A percentile compares a stretch with the other conserved stretches of the same genome.
Conservation (phyloP, 1,140 invertebrate species). For the Cryptotermes secundus region DNA sequence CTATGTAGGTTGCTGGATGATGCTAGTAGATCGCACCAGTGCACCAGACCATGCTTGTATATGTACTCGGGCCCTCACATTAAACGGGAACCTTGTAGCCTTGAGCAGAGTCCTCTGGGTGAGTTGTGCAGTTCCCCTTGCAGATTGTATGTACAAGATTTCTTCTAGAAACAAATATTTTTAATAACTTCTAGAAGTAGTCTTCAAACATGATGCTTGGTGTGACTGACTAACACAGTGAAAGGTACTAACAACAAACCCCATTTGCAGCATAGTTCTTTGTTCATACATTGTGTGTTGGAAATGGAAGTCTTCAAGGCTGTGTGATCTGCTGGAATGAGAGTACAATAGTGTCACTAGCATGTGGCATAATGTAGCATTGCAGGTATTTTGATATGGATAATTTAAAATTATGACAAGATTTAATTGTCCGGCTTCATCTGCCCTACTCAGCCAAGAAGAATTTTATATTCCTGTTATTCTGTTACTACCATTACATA, state of each 20-base stretch:
- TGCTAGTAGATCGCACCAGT: slow-evolving; percentile 5
- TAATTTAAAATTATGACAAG: not conserved
- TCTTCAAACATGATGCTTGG: not conserved
- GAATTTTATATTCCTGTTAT: not conserved
- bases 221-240: not conserved
- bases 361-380: not conserved
- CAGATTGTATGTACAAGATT: not conserved
- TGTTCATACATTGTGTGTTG: not conserved
- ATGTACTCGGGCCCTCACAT: slow-evolving; percentile 25
- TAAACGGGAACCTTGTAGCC: slow-evolving; percentile 35
- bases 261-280: not conserved
- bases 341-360: too few relatives aligned
- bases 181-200: not conserved
- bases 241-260: not conserved
- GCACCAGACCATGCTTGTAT: slow-evolving; percentile 3
- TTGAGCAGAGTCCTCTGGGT: slow-evolving; percentile 40
- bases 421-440: not conserved
- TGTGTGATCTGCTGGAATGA: not conserved
- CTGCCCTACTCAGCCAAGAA: not conserved
- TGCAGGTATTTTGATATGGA: not conserved
- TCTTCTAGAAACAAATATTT: not conserved
- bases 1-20: not conserved
- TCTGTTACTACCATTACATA: not conserved
- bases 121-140: slow-evolving; percentile 35
- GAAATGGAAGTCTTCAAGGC: not conserved